Evolutionary conservation across 1,140 invertebrate genomes (phyloP).

Genomic region (Pseudomyrmex dendroicus): DNA sequence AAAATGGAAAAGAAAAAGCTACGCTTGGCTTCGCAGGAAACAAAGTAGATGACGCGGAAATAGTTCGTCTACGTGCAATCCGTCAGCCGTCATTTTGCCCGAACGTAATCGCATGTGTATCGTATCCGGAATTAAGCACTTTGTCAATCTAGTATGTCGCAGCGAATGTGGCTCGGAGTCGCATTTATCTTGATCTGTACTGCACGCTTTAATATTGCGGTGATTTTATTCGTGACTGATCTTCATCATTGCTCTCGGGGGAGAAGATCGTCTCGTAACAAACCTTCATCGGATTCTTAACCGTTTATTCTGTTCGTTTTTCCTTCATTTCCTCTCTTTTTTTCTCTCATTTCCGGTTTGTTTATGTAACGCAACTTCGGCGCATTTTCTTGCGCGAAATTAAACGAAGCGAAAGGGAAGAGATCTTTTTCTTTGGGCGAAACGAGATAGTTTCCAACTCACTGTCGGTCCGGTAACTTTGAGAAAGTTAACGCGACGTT

Average conservation of each 20-base stretch:
- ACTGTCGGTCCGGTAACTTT: constrained; percentile 9
- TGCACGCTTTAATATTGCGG: neutral
- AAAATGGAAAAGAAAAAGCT: neutral
- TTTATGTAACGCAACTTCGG: constrained; percentile 7
- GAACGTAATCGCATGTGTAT: constrained; percentile 14
- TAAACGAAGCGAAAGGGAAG: constrained; percentile 1
- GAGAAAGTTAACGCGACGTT: constrained; percentile 20
- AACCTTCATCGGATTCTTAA: neutral
- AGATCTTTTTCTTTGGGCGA: neutral
- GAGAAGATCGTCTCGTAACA: constrained; percentile 19
- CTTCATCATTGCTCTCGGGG: constrained; percentile 29
- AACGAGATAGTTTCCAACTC: neutral
- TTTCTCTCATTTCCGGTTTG: neutral
- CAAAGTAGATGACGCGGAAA: neutral
- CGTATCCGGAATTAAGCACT: constrained; percentile 22
- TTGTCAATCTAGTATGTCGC: constrained; percentile 19
- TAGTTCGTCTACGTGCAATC: constrained; percentile 14
- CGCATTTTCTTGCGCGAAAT: constrained; percentile 6
- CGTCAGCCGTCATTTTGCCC: neutral
- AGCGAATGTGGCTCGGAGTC: neutral
- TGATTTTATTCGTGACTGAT: neutral
- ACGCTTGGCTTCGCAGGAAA: no score
- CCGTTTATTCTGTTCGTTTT: neutral
- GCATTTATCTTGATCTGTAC: neutral
- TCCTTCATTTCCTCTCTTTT: neutral